Conservation (phyloP, 2,797 vertebrate genomes). For the Brotula barbata region DNA sequence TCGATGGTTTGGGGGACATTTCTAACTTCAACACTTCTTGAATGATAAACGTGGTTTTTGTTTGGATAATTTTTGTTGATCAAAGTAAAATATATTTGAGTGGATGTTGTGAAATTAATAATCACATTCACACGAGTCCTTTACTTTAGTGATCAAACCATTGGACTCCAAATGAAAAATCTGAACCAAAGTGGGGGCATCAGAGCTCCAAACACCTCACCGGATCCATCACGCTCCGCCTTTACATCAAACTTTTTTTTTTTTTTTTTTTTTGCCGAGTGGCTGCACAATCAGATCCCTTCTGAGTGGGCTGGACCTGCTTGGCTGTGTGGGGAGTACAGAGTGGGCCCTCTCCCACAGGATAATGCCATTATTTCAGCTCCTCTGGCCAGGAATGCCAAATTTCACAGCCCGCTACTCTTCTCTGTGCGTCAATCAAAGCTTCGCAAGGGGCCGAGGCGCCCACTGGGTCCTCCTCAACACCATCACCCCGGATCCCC, state of each 20-base stretch:
- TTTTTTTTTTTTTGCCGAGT: conserved; percentile 81
- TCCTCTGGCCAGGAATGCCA: conserved; percentile 96
- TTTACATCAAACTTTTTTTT: conserved; percentile 86
- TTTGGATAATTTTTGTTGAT: too few species aligned
- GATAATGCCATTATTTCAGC: conserved; percentile 98
- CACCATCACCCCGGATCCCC: too few species aligned
- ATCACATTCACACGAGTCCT: too few species aligned
- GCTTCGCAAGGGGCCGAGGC: conserved; percentile 64
- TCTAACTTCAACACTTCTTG: too few species aligned
- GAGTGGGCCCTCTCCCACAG: conserved; percentile 87
- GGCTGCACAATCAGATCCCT: conserved; percentile 92
- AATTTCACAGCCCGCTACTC: conserved; percentile 92
- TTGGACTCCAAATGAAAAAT: conserved; percentile 30
- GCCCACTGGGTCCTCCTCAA: conserved; percentile 57
- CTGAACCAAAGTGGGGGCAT: conserved; percentile 48
- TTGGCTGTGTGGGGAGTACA: conserved; percentile 77
- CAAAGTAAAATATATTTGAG: too few species aligned
- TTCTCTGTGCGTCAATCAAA: conserved; percentile 82
- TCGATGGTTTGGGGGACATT: too few species aligned
- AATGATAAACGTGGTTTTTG: too few species aligned
- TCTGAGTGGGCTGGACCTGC: conserved; percentile 72
- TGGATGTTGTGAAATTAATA: background rate
- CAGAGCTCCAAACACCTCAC: conserved; percentile 77
- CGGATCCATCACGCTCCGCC: conserved; percentile 83
- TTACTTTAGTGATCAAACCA: conserved; percentile 26